Base-by-base conservation (phyloP, 2,113 vertebrate species). In the Chionis minor region DNA sequence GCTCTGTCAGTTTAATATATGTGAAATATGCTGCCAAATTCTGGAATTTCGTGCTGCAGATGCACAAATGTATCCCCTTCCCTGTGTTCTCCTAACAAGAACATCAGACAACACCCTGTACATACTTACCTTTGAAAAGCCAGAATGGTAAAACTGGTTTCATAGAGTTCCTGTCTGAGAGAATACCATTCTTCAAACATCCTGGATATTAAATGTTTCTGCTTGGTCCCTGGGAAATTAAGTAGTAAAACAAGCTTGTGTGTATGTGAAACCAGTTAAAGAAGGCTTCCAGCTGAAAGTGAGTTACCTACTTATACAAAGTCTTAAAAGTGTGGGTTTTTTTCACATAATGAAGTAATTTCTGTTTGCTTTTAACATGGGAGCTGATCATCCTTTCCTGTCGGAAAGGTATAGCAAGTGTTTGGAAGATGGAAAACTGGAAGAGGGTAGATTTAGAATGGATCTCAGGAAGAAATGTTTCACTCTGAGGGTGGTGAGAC, bases 71-170 rank as follows among this genome's bases (percentile, higher is more conserved):
- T 63, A 28, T 75, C n/a, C 7, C 24, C 52, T 81, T 81, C 28
- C 19, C 28, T 78, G 18, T 66, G 23, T 86, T 92, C 38, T 92
- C 27, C 20, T 88, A 63, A 56, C 32, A 78, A 86, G 44, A 89
- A 67, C 59, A 88, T 63, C 77, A 90, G 89, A 81, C 74, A 95
- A 78, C 62, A 71, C 67, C 55, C 58, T 5, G 4, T 10, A 54
- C 40, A 27, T 35, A 54, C 45, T 67, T 91, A 45, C 44, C 86
- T 92, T 92, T 95, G 91, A 69, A 95, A 96, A 88, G 51, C 33
- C 49, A 81, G 42, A 87, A 96, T 47, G 38, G 92, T 75, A 78
- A 69, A 94, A 94, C 92, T 85, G 87, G 89, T 96, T 97, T 84
- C 63, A 65, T 79, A 15, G 28, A 80, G 63, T 12, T 91, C 40